Conservation (phyloP, 2,113 vertebrate species). For the Scomber scombrus region DNA sequence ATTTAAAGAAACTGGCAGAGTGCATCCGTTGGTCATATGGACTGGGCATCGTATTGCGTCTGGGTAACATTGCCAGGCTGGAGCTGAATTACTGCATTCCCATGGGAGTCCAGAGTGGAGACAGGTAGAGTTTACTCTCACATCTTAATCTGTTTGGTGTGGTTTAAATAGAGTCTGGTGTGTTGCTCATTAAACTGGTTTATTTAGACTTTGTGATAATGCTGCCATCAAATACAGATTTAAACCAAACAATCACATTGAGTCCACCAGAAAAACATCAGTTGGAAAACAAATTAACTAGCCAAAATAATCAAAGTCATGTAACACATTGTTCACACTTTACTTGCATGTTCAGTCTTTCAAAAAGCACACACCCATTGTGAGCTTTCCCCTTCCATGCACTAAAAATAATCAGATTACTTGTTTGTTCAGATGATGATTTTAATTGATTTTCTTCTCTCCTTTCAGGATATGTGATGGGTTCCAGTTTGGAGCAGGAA, state of each 20-base stretch:
- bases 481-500: slow-evolving; percentile 97
- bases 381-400: background rate
- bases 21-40: slow-evolving; percentile 97
- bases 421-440: background rate
- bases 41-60: slow-evolving; percentile 91
- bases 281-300: too few species aligned
- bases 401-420: background rate
- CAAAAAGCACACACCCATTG: too few species aligned
- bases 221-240: too few species aligned
- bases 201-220: too few species aligned
- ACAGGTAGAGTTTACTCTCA: slow-evolving; percentile 86
- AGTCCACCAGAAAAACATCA: too few species aligned
- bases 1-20: slow-evolving; percentile 92
- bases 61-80: slow-evolving; percentile 96
- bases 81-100: slow-evolving; percentile 99
- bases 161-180: too few species aligned
- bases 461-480: slow-evolving; percentile 93
- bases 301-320: background rate
- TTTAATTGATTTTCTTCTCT: slow-evolving; percentile 13
- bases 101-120: slow-evolving; percentile 95
- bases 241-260: background rate
- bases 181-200: too few species aligned
- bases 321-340: too few species aligned
- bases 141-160: too few species aligned
- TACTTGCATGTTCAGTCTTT: background rate